Conservation (phyloP, 2,113 vertebrate species). For the Corythornis cristatus region DNA sequence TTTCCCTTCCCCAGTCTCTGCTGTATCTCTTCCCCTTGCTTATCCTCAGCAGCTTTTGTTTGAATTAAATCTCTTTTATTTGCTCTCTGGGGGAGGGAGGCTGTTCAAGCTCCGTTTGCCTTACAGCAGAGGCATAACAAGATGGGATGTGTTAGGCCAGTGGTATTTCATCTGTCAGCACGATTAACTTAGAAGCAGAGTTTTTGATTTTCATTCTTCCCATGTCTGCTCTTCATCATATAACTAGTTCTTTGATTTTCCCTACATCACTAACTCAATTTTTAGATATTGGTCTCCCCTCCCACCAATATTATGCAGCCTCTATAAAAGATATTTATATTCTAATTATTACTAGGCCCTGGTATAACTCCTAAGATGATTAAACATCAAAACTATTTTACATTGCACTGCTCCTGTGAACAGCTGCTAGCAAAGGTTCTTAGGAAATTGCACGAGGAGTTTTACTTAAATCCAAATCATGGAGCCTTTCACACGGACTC, state of each 20-base stretch:
- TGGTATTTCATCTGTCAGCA: slow-evolving; percentile 7
- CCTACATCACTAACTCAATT: not conserved
- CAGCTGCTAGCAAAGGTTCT: not conserved
- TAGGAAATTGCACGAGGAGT: not conserved
- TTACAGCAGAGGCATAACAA: slow-evolving; percentile 42
- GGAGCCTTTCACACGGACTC: not conserved
- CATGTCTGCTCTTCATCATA: not conserved
- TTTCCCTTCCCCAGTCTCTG: not conserved
- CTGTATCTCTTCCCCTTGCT: slow-evolving; percentile 37
- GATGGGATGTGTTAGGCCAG: not conserved
- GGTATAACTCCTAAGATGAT: not conserved
- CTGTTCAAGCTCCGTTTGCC: not conserved
- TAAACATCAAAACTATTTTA: not conserved
- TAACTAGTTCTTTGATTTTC: not conserved
- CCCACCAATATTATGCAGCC: not conserved
- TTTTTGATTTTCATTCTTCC: slow-evolving; percentile 33
- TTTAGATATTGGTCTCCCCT: not conserved
- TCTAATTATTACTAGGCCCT: slow-evolving; percentile 13
- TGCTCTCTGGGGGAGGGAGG: slow-evolving; percentile 1
- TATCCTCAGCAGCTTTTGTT: slow-evolving; percentile 31
- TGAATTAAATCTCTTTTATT: slow-evolving; percentile 63
- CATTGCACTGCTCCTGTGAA: not conserved
- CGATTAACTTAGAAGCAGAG: not conserved
- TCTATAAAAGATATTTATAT: slow-evolving; percentile 51
- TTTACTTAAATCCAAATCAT: not conserved